phyloP scores from a whole-genome alignment of 2,797 vertebrate genomes.

The Chelmon rostratus region DNA sequence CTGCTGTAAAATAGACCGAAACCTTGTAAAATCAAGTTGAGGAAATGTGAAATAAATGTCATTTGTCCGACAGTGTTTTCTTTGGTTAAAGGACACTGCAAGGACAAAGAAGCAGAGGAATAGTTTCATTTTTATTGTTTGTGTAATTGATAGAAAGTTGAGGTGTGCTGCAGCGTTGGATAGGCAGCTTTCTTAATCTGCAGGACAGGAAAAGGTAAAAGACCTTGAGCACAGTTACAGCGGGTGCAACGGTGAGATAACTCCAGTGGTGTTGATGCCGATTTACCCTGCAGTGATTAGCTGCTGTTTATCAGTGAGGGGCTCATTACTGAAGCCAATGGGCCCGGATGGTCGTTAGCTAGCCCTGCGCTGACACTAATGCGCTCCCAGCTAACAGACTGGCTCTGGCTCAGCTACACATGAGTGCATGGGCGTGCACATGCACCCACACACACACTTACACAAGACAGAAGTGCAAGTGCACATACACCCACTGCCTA shows the following conservation, averaged over 20 bases:
- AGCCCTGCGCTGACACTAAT: constrained; percentile 72
- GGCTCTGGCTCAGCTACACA: constrained; percentile 51
- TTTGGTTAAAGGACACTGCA: constrained; percentile 34
- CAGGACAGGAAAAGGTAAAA: constrained; percentile 52
- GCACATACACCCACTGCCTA: constrained; percentile 32
- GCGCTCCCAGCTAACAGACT: constrained; percentile 72
- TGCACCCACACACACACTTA: constrained; percentile 11
- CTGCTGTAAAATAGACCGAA: constrained; percentile 53
- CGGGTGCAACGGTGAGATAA: constrained; percentile 72
- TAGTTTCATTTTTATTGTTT: constrained; percentile 17
- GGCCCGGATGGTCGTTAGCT: constrained; percentile 77
- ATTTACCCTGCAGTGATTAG: constrained; percentile 77
- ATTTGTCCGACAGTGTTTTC: constrained; percentile 18
- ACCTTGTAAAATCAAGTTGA: constrained; percentile 44
- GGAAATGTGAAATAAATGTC: constrained; percentile 46
- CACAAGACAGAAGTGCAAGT: constrained; percentile 8
- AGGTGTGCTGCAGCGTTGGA: constrained; percentile 7
- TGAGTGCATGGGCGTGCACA: not conserved
- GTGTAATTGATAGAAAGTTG: constrained; percentile 26
- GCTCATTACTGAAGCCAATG: constrained; percentile 81
- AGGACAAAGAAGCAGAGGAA: constrained; percentile 36
- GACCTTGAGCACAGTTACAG: constrained; percentile 63
- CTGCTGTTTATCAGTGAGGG: constrained; percentile 78
- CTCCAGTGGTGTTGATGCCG: constrained; percentile 58
- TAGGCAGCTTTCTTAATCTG: constrained; percentile 35